Conservation (phyloP, 2,888 invertebrate species). For the Protula sp. region DNA sequence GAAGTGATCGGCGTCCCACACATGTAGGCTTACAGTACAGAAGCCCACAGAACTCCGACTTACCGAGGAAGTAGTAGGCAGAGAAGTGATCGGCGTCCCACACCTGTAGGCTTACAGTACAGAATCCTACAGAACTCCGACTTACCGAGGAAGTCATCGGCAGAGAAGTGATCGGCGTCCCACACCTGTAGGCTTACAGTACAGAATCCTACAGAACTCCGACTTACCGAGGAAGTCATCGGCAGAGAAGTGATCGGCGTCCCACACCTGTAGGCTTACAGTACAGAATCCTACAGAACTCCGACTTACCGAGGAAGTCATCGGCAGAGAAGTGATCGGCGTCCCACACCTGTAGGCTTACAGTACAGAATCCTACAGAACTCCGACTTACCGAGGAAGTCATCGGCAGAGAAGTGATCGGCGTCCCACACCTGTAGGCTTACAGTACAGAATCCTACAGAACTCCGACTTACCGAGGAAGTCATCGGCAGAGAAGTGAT, state of each 20-base stretch:
- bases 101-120: constrained; percentile 73
- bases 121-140: too few species aligned
- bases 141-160: constrained; percentile 74
- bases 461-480: constrained; percentile 70
- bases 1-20: constrained; percentile 77
- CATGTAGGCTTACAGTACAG: constrained; percentile 72
- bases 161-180: constrained; percentile 72
- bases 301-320: constrained; percentile 71
- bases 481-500: constrained; percentile 70
- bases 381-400: constrained; percentile 71
- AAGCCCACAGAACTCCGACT: too few species aligned
- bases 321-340: constrained; percentile 70
- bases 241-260: constrained; percentile 69
- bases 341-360: constrained; percentile 79
- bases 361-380: too few species aligned
- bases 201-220: too few species aligned
- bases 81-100: constrained; percentile 77
- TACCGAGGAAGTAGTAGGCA: constrained; percentile 74
- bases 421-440: constrained; percentile 79
- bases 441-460: too few species aligned
- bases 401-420: constrained; percentile 70
- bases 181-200: constrained; percentile 76
- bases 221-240: constrained; percentile 74
- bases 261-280: constrained; percentile 79
- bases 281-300: too few species aligned